phyloP scores from a whole-genome alignment of 2,888 invertebrate species.

The Lasius platythorax region DNA sequence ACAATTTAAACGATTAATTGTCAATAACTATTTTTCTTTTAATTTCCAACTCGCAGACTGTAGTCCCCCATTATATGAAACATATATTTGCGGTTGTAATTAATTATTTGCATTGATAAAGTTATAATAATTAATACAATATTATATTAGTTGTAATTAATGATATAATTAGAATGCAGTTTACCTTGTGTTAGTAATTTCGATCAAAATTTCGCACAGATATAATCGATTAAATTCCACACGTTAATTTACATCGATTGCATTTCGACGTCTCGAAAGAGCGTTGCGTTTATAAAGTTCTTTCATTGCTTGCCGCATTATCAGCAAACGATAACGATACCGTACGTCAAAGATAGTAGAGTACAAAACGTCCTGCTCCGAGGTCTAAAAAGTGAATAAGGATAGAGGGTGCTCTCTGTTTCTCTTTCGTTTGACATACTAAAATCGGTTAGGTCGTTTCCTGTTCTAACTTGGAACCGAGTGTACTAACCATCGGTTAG shows the following conservation, averaged over 20 bases:
- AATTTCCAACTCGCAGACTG: neutral
- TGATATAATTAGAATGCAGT: neutral
- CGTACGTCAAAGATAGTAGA: neutral
- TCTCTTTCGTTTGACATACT: neutral
- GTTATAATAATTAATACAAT: neutral
- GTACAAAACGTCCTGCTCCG: neutral
- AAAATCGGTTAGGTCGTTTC: neutral
- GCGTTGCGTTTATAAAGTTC: neutral
- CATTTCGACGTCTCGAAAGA: neutral
- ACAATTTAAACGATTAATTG: neutral
- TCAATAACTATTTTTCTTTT: neutral
- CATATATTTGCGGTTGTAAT: neutral
- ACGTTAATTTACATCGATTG: neutral
- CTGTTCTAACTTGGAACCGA: neutral
- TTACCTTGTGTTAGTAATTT: neutral
- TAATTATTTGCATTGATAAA: neutral
- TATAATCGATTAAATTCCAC: constrained; percentile 50
- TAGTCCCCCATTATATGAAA: neutral
- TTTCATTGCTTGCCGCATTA: neutral
- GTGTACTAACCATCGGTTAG: neutral
- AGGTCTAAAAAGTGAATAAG: too few relatives aligned
- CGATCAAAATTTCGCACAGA: neutral
- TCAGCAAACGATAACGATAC: neutral
- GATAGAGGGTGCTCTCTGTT: neutral
- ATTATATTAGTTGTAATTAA: neutral